Evolutionary conservation across 2,797 vertebrate genomes (phyloP).

Genomic region (Sebastes paucispinis): DNA sequence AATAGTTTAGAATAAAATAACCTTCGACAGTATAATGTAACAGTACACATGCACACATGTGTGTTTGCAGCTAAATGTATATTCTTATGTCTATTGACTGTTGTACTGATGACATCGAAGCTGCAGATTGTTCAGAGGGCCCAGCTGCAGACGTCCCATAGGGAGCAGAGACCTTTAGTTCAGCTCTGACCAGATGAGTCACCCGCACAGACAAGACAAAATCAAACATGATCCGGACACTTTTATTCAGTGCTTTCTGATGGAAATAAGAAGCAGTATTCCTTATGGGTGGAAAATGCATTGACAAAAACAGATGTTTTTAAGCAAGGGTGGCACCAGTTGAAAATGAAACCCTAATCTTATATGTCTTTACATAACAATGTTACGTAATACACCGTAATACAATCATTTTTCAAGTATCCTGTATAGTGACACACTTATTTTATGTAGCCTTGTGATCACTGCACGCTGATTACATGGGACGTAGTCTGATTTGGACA

Average conservation of each 20-base stretch:
- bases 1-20: background rate
- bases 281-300: background rate
- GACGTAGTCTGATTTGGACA: slow-evolving; percentile 42
- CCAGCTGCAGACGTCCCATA: slow-evolving; percentile 68
- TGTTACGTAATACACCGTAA: background rate
- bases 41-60: background rate
- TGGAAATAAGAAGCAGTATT: background rate
- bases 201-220: slow-evolving; percentile 33
- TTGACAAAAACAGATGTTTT: background rate
- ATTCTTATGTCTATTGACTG: slow-evolving; percentile 22
- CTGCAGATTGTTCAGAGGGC: slow-evolving; percentile 55
- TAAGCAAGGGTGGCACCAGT: background rate
- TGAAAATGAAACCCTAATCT: background rate
- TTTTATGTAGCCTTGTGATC: slow-evolving; percentile 31
- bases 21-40: background rate
- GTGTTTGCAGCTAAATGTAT: slow-evolving; percentile 2
- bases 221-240: slow-evolving; percentile 40
- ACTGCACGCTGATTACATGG: slow-evolving; percentile 35
- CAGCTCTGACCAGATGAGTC: slow-evolving; percentile 74
- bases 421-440: background rate
- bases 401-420: background rate
- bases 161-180: slow-evolving; percentile 65
- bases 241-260: slow-evolving; percentile 31
- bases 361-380: background rate
- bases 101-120: slow-evolving; percentile 36